Evolutionary conservation across 2,113 vertebrate species (phyloP).

Genomic region (Tetrao urogallus): DNA sequence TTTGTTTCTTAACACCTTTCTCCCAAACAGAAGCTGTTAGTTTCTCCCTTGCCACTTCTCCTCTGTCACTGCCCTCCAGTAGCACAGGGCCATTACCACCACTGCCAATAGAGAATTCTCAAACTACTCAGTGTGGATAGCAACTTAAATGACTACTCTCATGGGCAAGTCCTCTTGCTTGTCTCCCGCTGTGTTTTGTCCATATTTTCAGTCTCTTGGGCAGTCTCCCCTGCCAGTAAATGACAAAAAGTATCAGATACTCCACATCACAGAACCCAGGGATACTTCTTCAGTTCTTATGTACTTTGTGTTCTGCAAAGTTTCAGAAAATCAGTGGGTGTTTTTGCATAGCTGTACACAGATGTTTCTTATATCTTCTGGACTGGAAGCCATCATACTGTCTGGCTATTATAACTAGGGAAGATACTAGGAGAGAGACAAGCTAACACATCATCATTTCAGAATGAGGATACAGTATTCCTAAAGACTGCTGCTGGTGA

Average conservation of each 20-base stretch:
- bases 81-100: not conserved
- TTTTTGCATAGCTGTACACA: not conserved
- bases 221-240: not conserved
- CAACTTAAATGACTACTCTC: not conserved
- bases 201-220: not conserved
- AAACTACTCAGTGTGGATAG: not conserved
- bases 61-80: not conserved
- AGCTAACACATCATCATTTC: not conserved
- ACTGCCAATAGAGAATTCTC: not conserved
- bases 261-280: not conserved
- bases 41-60: not conserved
- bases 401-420: not conserved
- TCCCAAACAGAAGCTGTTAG: not conserved
- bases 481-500: not conserved
- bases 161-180: not conserved
- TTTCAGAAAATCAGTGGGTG: not conserved
- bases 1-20: not conserved
- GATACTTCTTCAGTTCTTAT: not conserved
- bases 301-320: not conserved
- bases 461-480: not conserved
- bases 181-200: not conserved
- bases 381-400: not conserved
- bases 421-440: not conserved
- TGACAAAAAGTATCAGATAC: not conserved
- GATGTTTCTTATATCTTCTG: not conserved